Evolutionary conservation across 2,113 vertebrate species (phyloP).

Genomic region (Phaethon lepturus): DNA sequence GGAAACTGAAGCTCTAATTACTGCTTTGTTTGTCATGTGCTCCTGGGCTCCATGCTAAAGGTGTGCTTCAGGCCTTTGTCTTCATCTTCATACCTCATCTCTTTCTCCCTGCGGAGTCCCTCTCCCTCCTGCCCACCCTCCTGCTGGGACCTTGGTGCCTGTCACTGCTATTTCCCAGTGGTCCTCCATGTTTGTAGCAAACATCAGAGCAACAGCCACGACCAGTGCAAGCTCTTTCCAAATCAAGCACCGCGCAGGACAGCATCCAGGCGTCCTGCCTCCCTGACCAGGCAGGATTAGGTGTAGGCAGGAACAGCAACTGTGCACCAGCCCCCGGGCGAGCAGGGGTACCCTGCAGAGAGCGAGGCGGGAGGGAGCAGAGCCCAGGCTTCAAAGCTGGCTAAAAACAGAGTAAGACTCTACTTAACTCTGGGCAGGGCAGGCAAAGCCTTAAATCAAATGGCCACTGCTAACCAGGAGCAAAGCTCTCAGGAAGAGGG

Average conservation of each 20-base stretch:
- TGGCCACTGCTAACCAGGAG: background rate
- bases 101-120: background rate
- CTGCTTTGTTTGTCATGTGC: background rate
- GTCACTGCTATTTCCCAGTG: background rate
- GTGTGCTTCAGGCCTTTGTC: background rate
- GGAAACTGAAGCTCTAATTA: background rate
- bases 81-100: no score
- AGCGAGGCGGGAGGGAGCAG: background rate
- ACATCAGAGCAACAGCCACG: background rate
- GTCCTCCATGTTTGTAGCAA: background rate
- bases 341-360: background rate
- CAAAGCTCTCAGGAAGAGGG: background rate
- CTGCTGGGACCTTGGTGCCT: background rate
- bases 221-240: background rate
- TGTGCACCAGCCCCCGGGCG: background rate
- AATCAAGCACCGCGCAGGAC: background rate
- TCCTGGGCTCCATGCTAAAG: background rate
- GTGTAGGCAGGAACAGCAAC: background rate
- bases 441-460: background rate
- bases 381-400: slow-evolving; percentile 4
- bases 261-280: background rate
- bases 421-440: background rate
- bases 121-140: background rate
- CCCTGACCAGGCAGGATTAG: background rate
- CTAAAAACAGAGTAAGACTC: background rate